Conservation (phyloP, 2,113 vertebrate genomes). For the Tichodroma muraria region DNA sequence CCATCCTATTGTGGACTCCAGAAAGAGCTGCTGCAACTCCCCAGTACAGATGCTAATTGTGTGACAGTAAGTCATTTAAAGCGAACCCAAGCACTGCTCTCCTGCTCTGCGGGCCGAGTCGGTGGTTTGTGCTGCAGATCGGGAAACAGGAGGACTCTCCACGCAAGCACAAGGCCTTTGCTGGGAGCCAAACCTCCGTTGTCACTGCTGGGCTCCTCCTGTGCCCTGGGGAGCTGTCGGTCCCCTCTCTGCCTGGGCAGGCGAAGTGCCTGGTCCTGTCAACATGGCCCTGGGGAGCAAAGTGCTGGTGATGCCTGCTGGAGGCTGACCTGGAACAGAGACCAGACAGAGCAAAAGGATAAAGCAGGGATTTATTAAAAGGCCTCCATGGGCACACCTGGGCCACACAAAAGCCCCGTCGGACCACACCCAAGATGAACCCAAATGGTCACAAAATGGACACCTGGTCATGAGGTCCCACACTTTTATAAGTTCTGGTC, state of each 20-base stretch:
- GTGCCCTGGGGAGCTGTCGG: not conserved
- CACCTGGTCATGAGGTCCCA: too few relatives aligned
- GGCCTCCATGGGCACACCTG: too few relatives aligned
- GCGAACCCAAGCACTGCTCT: not conserved
- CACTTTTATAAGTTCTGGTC: too few relatives aligned
- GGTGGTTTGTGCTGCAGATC: not conserved
- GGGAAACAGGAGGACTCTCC: not conserved
- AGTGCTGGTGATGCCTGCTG: too few relatives aligned
- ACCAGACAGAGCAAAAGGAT: too few relatives aligned
- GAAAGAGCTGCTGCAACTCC: not conserved
- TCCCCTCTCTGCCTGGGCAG: not conserved
- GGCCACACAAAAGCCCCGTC: too few relatives aligned
- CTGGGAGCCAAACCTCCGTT: not conserved
- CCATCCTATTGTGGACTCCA: not conserved
- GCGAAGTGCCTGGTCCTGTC: accelerated
- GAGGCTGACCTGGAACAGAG: too few relatives aligned
- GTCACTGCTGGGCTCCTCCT: not conserved
- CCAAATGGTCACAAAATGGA: too few relatives aligned
- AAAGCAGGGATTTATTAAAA: too few relatives aligned
- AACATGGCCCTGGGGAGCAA: not conserved
- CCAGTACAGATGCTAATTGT: not conserved
- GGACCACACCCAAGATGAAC: too few relatives aligned
- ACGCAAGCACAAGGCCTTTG: not conserved
- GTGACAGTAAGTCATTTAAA: not conserved
- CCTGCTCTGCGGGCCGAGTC: not conserved